Conservation (phyloP, 2,888 invertebrate genomes). For the Hypomecis punctinalis region DNA sequence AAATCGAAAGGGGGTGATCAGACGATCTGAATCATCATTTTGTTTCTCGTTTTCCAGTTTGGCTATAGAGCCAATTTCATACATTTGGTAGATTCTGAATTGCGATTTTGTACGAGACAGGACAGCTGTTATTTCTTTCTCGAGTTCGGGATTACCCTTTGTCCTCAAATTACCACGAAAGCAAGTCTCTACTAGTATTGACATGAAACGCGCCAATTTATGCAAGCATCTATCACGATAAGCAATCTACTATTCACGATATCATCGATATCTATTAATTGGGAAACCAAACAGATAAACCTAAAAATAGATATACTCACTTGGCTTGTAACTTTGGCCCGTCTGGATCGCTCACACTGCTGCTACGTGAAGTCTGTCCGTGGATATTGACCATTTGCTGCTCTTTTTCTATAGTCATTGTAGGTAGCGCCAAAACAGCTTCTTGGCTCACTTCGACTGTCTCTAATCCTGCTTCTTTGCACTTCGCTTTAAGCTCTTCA, state of each 20-base stretch:
- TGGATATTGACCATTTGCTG: slow-evolving; percentile 69
- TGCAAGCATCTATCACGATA: not conserved
- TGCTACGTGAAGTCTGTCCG: slow-evolving; percentile 70
- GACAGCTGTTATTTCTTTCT: no score
- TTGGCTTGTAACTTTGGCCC: slow-evolving; percentile 77
- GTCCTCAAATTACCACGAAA: no score
- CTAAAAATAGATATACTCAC: slow-evolving; percentile 58
- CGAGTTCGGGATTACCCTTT: no score
- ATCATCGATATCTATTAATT: not conserved
- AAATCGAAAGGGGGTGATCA: no score
- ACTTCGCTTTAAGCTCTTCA: slow-evolving; percentile 81
- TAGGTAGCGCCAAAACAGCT: slow-evolving; percentile 62
- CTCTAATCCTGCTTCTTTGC: slow-evolving; percentile 58
- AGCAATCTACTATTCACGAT: not conserved
- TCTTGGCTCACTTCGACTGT: slow-evolving; percentile 62
- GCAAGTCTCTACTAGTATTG: no score
- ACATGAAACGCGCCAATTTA: no score
- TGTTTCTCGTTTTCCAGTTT: no score
- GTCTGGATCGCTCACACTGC: slow-evolving; percentile 75
- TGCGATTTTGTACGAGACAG: no score
- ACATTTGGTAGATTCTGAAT: no score
- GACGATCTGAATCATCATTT: no score
- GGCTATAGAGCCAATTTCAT: no score
- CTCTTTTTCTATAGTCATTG: slow-evolving; percentile 63
- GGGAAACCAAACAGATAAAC: not conserved